Evolutionary conservation across 2,113 vertebrate genomes (phyloP).

Genomic region (Bufo bufo): DNA sequence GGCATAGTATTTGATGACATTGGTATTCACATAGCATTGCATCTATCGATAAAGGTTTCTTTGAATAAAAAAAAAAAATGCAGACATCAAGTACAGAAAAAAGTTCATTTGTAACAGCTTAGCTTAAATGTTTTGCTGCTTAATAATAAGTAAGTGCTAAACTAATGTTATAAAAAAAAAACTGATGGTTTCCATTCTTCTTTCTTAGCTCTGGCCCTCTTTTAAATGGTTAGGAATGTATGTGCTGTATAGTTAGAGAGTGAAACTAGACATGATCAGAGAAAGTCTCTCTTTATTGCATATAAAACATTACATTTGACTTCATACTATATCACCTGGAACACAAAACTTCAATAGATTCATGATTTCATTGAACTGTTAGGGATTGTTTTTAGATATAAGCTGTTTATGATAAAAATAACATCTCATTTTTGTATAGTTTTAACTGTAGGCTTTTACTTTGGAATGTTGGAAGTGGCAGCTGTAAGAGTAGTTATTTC

Average conservation of each 20-base stretch:
- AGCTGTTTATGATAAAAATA: neutral
- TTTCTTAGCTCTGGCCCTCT: neutral
- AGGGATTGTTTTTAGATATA: neutral
- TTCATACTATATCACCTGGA: neutral
- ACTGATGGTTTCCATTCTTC: neutral
- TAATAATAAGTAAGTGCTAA: neutral
- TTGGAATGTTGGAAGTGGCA: slow-evolving; percentile 9
- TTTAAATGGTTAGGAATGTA: neutral
- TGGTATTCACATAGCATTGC: neutral
- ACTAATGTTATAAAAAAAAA: neutral
- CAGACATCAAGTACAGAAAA: neutral
- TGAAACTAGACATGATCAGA: neutral
- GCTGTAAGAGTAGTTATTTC: slow-evolving; percentile 19
- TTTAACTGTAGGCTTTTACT: neutral
- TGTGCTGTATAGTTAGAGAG: neutral
- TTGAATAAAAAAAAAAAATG: neutral
- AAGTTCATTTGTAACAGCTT: neutral
- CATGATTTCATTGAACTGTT: neutral
- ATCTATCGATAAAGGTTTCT: neutral
- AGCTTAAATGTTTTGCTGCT: neutral
- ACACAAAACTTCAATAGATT: neutral
- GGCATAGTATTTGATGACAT: neutral
- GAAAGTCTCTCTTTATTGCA: neutral
- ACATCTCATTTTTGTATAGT: neutral
- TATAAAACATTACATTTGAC: neutral